phyloP scores from a whole-genome alignment of 2,888 invertebrate genomes.

The Dolomedes plantarius region DNA sequence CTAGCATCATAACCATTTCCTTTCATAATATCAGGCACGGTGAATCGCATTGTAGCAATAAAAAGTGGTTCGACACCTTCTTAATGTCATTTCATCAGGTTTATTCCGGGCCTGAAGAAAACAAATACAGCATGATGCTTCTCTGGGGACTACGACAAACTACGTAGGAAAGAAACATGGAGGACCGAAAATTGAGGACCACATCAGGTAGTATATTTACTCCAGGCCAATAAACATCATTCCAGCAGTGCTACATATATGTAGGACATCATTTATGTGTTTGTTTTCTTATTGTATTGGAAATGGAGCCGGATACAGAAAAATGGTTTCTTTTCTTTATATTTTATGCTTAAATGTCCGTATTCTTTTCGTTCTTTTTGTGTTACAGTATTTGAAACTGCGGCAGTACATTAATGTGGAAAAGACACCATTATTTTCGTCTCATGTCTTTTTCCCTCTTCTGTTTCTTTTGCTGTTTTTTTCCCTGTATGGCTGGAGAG shows the following conservation, averaged over 20 bases:
- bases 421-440: too few species aligned
- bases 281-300: neutral
- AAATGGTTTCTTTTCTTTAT: neutral
- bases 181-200: conserved; percentile 3
- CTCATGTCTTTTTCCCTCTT: too few species aligned
- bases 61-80: neutral
- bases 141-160: neutral
- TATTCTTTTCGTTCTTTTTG: too few species aligned
- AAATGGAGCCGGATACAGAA: neutral
- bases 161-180: neutral
- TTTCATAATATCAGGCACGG: too few species aligned
- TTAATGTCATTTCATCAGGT: neutral
- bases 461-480: too few species aligned
- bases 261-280: neutral
- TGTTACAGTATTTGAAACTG: too few species aligned
- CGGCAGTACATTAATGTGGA: too few species aligned
- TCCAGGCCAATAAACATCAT: conserved; percentile 5
- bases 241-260: neutral
- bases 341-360: too few species aligned
- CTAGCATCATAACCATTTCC: too few species aligned
- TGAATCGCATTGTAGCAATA: neutral
- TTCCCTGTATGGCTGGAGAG: too few species aligned
- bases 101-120: neutral
- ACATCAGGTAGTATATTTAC: conserved; percentile 1
- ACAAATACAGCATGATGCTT: neutral